Evolutionary conservation across 2,888 invertebrate species (phyloP).

Genomic region (Tyria jacobaeae): DNA sequence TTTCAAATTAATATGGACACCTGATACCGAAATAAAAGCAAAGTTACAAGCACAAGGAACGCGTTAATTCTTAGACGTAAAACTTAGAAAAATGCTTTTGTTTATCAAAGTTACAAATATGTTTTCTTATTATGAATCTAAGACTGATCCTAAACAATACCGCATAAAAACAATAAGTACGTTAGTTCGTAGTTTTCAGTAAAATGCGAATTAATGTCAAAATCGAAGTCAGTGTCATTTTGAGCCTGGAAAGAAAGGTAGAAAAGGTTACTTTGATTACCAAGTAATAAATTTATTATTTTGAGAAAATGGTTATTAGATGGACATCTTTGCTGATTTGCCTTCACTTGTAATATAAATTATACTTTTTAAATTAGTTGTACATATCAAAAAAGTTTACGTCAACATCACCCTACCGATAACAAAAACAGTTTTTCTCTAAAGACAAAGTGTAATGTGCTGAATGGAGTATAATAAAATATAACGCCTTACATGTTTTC

Average conservation of each 20-base stretch:
- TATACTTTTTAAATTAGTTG: background rate
- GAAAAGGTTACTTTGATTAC: too few species aligned
- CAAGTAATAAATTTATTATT: too few species aligned
- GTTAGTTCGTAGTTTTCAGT: too few species aligned
- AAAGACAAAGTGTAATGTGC: constrained; percentile 5
- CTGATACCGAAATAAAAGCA: constrained; percentile 80
- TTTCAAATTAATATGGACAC: constrained; percentile 82
- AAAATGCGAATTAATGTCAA: too few species aligned
- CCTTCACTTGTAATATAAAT: background rate
- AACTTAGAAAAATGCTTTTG: constrained; percentile 16
- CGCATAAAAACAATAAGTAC: background rate
- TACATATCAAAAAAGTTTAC: background rate
- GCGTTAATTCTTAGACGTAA: constrained; percentile 39
- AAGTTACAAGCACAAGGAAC: constrained; percentile 59
- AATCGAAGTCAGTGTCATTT: too few species aligned
- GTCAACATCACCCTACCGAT: background rate
- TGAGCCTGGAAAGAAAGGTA: too few species aligned
- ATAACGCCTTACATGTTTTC: constrained; percentile 31
- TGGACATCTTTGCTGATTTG: background rate
- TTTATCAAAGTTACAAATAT: constrained; percentile 2
- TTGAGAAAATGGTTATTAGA: too few species aligned
- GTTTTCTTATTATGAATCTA: background rate
- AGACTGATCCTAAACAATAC: background rate
- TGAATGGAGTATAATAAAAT: constrained; percentile 20
- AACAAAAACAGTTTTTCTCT: constrained; percentile 11